Conservation (phyloP, 2,888 invertebrate genomes). For the Stenichneumon culpator region DNA sequence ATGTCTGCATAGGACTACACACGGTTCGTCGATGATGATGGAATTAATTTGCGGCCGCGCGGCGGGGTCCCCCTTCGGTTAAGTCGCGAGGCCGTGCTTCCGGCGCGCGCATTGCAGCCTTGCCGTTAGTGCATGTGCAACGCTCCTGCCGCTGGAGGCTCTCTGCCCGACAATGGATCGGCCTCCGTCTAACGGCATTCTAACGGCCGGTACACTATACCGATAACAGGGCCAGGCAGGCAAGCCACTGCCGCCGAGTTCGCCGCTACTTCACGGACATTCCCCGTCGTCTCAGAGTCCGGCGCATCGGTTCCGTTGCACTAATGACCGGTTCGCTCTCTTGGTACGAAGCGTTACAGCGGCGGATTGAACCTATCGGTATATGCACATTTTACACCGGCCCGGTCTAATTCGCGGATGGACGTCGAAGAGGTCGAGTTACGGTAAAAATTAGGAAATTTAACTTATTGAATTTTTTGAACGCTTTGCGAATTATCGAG, state of each 20-base stretch:
- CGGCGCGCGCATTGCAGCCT: slow-evolving; percentile 62
- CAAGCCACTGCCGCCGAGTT: slow-evolving; percentile 55
- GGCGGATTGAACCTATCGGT: slow-evolving; percentile 56
- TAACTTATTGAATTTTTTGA: too few relatives aligned
- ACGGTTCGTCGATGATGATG: slow-evolving; percentile 67
- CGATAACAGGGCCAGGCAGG: slow-evolving; percentile 78
- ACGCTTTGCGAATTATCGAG: not conserved
- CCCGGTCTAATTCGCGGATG: not conserved
- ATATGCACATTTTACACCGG: not conserved
- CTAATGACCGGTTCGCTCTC: slow-evolving; percentile 75
- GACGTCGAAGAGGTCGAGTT: slow-evolving; percentile 10
- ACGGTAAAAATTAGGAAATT: not conserved
- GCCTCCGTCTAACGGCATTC: slow-evolving; percentile 82
- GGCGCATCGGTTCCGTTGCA: slow-evolving; percentile 79
- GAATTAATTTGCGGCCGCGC: slow-evolving; percentile 63
- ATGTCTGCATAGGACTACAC: slow-evolving; percentile 36
- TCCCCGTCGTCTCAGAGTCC: slow-evolving; percentile 73
- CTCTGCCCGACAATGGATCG: slow-evolving; percentile 80
- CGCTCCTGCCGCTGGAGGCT: slow-evolving; percentile 62
- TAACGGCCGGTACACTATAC: slow-evolving; percentile 78
- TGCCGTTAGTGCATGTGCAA: slow-evolving; percentile 65
- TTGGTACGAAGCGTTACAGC: slow-evolving; percentile 45
- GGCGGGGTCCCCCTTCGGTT: slow-evolving; percentile 61
- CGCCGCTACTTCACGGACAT: slow-evolving; percentile 71
- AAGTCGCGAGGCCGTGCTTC: slow-evolving; percentile 69